Evolutionary conservation across 2,797 vertebrate species (phyloP), one percentile per base, ranked within the genome.

Genomic region (Hephaestus fuliginosus): DNA sequence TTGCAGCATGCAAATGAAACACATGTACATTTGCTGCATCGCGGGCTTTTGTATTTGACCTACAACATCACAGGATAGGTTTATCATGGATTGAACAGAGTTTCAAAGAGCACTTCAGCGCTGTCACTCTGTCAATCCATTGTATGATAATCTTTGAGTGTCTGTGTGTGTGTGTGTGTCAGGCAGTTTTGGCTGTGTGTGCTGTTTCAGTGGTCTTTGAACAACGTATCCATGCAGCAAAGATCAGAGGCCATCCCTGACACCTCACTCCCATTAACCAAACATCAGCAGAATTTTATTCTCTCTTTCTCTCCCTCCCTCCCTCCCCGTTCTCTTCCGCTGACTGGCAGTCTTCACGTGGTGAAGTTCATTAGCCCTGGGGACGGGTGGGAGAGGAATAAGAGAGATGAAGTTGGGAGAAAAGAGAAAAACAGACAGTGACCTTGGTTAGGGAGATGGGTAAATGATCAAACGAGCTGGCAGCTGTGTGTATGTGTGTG

Each of bases 401-500:
- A 88, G 81, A 88, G 91, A 86, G 88, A 76, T 85, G 86, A 91
- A 92, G 91, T 91, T 92, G 76, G 86, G 89, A 87, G 86, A 91
- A 93, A 91, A 91, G 91, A 89, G 91, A 92, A 93, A 93, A 91
- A 93, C 86, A 94, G 93, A 93, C 93, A 91, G 92, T 94, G 95
- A 95, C 94, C 95, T 95, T 96, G 95, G 93, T 93, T 94, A 91
- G 93, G 91, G 86, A 94, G 93, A 93, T 92, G 87, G 93, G 93
- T 93, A 95, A 95, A 94, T 95, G 95, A 96, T 95, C 94, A 95
- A 95, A 95, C 89, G 91, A 90, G 91, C 91, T 92, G 91, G 91
- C 90, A 92, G 89, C 83, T 73, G 70, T 80, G 46, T 74, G 85
- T 83, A 71, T 68, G 84, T 73, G 72, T 79, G 68, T 81, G 67